Base-by-base conservation (phyloP, 2,113 vertebrate genomes). In the Phalacrocorax pelagicus region DNA sequence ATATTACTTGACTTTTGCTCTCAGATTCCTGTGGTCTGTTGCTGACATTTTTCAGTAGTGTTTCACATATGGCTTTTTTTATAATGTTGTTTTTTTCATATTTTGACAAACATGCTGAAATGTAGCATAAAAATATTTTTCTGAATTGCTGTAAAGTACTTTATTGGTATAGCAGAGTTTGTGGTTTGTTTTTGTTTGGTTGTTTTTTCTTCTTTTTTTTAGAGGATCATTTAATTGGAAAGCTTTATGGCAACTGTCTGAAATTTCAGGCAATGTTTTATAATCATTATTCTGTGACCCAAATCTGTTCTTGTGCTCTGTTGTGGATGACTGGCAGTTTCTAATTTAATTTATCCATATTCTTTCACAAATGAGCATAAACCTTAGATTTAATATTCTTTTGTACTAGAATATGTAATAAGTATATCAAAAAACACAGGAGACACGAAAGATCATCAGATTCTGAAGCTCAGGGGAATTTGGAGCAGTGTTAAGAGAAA, bases 281-380 rank as follows among this genome's bases (percentile, higher is more conserved):
- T 95, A 91, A 94, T 95, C 59, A 75, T 96, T 87, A 94, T 93
- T 94, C 65, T 52, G 55, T 92, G 93, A 93, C 89, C 81, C 80
- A 92, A 63, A 96, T 94, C 44, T 24, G 36, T 88, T 88, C 59
- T 49, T 58, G 46, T 90, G 46, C 57, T 94, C 66, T 71, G 17
- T 62, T 93, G 32, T 65, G 36, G 87, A 49, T 95, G 84, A 93
- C 55, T 94, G 92, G 23, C 79, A 91, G 84, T 66, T 95, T 51
- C 90, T 94, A 73, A 86, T 90, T 73, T 86, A 87, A 77, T 65
- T 85, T 93, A 90, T 55, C 40, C 42, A 7, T 86, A 70, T 83
- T 95, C 57, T 94, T 90, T 89, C 73, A 82, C n/a, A 92, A 90
- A 83, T 88, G 26, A 86, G 58, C 71, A 52, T 57, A 20, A 81